Conservation (phyloP, 2,888 invertebrate species). For the Leptinotarsa rubiginosa region DNA sequence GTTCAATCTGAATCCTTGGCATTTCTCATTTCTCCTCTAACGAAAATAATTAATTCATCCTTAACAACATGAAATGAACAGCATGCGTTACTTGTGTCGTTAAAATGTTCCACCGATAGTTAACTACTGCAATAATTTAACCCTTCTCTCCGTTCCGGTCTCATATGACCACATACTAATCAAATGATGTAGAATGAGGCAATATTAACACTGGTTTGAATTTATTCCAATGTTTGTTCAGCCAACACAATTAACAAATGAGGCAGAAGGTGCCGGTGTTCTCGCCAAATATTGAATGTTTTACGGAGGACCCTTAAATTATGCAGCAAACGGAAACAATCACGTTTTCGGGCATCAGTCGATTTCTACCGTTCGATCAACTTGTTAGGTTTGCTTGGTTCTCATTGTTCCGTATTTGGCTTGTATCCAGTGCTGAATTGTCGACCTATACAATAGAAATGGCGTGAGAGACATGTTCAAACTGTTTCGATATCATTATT, state of each 20-base stretch:
- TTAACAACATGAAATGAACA: too few species aligned
- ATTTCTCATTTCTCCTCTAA: too few species aligned
- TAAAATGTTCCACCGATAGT: too few species aligned
- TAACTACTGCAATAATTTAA: neutral
- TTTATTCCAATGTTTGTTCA: slow-evolving; percentile 11
- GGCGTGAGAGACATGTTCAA: neutral
- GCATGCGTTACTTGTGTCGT: too few species aligned
- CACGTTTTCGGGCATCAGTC: slow-evolving; percentile 1
- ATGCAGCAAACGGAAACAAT: neutral
- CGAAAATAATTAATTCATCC: too few species aligned
- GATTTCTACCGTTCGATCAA: slow-evolving; percentile 7
- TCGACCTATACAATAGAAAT: slow-evolving; percentile 1
- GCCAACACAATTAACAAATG: slow-evolving; percentile 14
- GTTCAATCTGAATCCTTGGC: too few species aligned
- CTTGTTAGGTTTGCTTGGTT: neutral
- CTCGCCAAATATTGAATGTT: slow-evolving; percentile 14
- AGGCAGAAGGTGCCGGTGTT: slow-evolving; percentile 1
- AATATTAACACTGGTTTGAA: neutral
- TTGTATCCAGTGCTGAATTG: slow-evolving; percentile 2
- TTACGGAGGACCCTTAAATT: neutral
- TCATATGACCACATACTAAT: neutral
- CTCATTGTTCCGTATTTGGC: slow-evolving; percentile 9
- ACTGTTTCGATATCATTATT: neutral
- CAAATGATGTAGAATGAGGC: neutral
- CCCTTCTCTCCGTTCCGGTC: neutral